These are phyloP conservation scores for Heterotis niloticus DNA, from an alignment of 2,113 vertebrate species.

Conservation along the genomic window DNA sequence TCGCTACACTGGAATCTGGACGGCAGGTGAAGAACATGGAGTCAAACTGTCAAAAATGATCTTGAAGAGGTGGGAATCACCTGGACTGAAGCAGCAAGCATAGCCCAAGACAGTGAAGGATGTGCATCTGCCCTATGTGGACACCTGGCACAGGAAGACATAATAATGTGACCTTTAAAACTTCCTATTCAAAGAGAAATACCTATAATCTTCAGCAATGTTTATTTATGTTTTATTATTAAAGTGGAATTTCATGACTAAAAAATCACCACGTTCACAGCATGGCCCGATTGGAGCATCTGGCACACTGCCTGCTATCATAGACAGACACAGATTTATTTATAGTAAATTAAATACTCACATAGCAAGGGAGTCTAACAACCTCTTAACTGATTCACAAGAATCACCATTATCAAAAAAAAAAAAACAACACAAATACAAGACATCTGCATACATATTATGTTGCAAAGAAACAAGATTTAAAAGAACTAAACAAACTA, in stretches of 20 bases:
- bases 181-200: too few relatives aligned
- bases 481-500: neutral
- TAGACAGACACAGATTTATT: conserved; percentile 57
- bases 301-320: conserved; percentile 50
- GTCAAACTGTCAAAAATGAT: too few relatives aligned
- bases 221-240: conserved; percentile 47
- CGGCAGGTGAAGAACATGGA: too few relatives aligned
- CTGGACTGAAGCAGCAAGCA: too few relatives aligned
- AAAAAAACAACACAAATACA: conserved; percentile 29
- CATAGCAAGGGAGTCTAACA: conserved; percentile 54
- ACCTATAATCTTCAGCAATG: neutral
- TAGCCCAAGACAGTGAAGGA: too few relatives aligned
- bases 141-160: too few relatives aligned
- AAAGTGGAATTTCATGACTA: conserved; percentile 55
- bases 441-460: conserved; percentile 21
- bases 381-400: conserved; percentile 60
- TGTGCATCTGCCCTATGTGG: too few relatives aligned
- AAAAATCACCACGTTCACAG: neutral
- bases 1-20: too few relatives aligned
- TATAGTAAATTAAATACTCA: conserved; percentile 39
- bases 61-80: too few relatives aligned
- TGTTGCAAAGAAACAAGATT: conserved; percentile 13
- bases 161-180: too few relatives aligned
- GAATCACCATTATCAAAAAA: conserved; percentile 61
- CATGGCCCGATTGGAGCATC: neutral